These are phyloP conservation scores for Oncorhynchus masou DNA, from an alignment of 2,113 vertebrate species.

Conservation along the genomic window DNA sequence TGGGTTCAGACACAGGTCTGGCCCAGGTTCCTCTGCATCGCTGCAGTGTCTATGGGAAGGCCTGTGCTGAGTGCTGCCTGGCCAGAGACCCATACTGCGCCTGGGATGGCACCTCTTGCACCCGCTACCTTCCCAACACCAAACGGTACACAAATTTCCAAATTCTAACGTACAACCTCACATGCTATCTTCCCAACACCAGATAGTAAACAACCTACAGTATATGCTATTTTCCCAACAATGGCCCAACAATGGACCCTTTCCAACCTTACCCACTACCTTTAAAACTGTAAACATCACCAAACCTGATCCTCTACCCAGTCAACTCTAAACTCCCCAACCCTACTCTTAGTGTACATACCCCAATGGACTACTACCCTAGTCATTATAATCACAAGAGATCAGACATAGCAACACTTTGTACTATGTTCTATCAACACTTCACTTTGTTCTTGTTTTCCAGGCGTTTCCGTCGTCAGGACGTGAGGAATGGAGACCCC, in stretches of 20 bases:
- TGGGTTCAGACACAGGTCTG: constrained; percentile 79
- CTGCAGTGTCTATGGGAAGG: constrained; percentile 89
- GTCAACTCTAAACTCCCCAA: neutral
- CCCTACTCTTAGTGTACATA: neutral
- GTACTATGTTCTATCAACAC: neutral
- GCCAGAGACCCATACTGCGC: constrained; percentile 97
- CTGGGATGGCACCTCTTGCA: constrained; percentile 91
- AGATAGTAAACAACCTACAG: neutral
- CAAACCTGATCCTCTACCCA: neutral
- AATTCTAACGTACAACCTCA: neutral
- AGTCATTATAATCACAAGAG: too few species aligned
- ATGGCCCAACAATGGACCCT: neutral
- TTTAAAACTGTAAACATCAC: neutral
- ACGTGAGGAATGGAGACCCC: constrained; percentile 92
- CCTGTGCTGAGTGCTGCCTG: constrained; percentile 94
- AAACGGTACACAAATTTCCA: constrained; percentile 52
- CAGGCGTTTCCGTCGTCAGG: constrained; percentile 93
- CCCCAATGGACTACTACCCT: too few species aligned
- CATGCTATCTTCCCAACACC: neutral
- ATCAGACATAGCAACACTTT: neutral
- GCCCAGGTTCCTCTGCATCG: constrained; percentile 92
- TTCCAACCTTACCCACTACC: neutral
- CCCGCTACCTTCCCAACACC: constrained; percentile 89
- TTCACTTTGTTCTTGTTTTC: constrained; percentile 4
- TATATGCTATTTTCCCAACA: neutral